Base-by-base conservation (phyloP, 1,140 invertebrate genomes). In the Drepana arcuata region DNA sequence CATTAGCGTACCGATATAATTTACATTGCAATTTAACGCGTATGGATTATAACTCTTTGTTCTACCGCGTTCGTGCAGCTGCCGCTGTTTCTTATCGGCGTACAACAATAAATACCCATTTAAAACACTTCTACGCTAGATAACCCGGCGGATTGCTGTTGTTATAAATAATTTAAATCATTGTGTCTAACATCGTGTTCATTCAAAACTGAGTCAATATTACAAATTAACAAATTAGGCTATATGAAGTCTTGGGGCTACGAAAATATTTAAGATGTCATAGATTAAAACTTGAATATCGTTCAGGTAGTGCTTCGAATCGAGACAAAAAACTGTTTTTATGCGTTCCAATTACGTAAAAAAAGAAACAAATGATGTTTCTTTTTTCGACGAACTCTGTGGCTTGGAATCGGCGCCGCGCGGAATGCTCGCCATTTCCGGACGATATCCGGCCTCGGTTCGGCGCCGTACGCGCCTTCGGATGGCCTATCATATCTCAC, bases 381-480 rank as follows among this genome's bases (percentile, higher is more conserved):
- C 6, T 26, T 60, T 48, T 72, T 73, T 74, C 53, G 61, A 54
- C 36, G 36, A 62, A 64, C 47, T 63, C 51, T 68, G 67, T 58
- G 75, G 61, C 46, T 64, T 52, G 61, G 59, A 47, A 27, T 42
- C 53, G 67, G 59, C 69, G 72, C 59, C 71, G 66, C 48, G 66
- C 62, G 74, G 77, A 75, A 82, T 82, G 74, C 63, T 34, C 53
- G 74, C 72, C 63, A 82, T 82, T 82, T 82, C 77, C 77, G 74
- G 74, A 75, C 61, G 53, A 62, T 71, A 66, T 81, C 77, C 77
- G 77, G 68, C 53, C 58, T 48, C 52, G 30, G 30, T 39, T 44
- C 51, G 57, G 54, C 70, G 62, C 61, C 63, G 42, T 49, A 58
- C 55, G 68, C 60, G 59, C 65, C 44, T 40, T 48, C 49, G 35